Conservation (phyloP, 2,113 vertebrate genomes). For the Sterna hirundo region DNA sequence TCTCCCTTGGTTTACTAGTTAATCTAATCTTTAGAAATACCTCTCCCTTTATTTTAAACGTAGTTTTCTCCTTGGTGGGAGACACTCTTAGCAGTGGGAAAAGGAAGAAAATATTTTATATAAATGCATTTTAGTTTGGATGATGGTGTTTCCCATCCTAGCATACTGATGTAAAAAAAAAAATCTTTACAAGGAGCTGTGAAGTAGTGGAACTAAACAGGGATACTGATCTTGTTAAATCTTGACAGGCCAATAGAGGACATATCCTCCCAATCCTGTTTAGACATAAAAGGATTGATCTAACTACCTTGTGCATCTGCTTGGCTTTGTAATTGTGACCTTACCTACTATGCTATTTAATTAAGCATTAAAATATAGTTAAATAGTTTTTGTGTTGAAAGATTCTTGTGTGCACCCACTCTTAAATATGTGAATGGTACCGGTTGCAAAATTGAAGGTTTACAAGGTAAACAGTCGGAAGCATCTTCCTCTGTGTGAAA, state of each 20-base stretch:
- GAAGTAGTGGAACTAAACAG: not conserved
- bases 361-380: not conserved
- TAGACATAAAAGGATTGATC: not conserved
- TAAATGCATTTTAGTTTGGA: not conserved
- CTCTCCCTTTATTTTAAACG: not conserved
- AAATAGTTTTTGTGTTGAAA: not conserved
- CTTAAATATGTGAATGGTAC: not conserved
- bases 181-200: not conserved
- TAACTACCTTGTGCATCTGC: not conserved
- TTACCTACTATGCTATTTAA: not conserved
- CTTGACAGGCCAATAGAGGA: not conserved
- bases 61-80: not conserved
- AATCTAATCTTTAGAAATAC: not conserved
- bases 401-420: not conserved
- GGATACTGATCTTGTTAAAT: not conserved
- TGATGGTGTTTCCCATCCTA: not conserved
- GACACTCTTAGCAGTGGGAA: not conserved
- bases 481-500: not conserved
- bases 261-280: not conserved
- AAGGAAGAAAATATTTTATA: not conserved
- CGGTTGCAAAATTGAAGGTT: not conserved
- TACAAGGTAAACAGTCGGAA: not conserved
- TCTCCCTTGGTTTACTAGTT: not conserved
- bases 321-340: not conserved
- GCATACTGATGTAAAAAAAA: not conserved